Percentiles rank a stretch among this genome's conserved stretches.
phyloP scores from a whole-genome alignment of 2,113 vertebrate species.

The Salminus brasiliensis region DNA sequence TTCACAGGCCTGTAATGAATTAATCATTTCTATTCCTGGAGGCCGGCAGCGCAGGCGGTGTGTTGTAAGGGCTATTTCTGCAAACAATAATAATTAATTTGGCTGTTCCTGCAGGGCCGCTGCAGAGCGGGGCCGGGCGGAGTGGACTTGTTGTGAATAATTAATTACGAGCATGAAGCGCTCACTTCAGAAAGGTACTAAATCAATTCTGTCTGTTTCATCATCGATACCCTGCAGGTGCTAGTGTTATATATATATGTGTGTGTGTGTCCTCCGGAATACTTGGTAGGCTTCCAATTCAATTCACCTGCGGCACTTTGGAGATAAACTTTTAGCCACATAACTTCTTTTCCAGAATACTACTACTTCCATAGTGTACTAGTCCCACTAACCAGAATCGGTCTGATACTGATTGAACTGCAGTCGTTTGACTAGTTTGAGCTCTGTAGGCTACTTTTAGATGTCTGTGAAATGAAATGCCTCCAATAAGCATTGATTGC shows the following conservation, averaged over 20 bases:
- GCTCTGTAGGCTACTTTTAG: too few species aligned
- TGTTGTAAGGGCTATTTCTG: slow-evolving; percentile 28
- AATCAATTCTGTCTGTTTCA: not conserved
- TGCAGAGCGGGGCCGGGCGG: not conserved
- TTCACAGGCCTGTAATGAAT: slow-evolving; percentile 16
- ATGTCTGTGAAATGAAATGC: too few species aligned
- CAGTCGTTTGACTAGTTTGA: too few species aligned
- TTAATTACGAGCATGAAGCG: slow-evolving; percentile 49
- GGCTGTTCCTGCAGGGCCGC: not conserved
- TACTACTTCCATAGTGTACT: too few species aligned
- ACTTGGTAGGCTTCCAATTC: slow-evolving; percentile 31
- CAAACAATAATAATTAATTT: slow-evolving; percentile 59
- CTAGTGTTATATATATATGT: not conserved
- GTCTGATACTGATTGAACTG: too few species aligned
- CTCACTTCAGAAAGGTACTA: not conserved
- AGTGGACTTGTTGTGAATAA: slow-evolving; percentile 56
- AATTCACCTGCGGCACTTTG: not conserved
- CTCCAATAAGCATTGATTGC: too few species aligned
- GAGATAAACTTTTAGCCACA: not conserved
- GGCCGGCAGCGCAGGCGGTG: not conserved
- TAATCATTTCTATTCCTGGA: slow-evolving; percentile 27
- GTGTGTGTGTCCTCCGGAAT: not conserved
- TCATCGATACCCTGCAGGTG: slow-evolving; percentile 10
- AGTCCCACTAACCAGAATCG: too few species aligned
- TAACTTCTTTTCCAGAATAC: not conserved